Evolutionary conservation across 2,797 vertebrate species (phyloP).

Genomic region (Sphenopsis melanotis): DNA sequence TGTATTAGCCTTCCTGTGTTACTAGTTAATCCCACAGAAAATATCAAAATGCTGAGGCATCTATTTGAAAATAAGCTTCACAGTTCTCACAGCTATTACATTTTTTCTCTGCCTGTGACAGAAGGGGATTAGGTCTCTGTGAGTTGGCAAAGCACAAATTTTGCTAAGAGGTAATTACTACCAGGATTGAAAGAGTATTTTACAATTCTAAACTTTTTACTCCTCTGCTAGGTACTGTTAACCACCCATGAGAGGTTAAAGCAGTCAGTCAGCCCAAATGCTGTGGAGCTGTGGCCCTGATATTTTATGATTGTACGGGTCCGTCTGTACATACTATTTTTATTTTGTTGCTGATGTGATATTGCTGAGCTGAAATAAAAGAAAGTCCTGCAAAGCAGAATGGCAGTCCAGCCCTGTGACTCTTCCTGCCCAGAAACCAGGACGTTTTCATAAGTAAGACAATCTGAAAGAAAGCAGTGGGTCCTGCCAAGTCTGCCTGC

Average conservation of each 20-base stretch:
- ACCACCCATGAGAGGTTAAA: not conserved
- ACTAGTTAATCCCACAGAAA: constrained; percentile 53
- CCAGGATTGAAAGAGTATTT: not conserved
- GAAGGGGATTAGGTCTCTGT: constrained; percentile 1
- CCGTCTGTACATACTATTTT: not conserved
- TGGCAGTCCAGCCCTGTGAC: not conserved
- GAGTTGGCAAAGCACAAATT: not conserved
- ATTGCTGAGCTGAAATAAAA: not conserved
- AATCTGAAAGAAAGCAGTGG: not conserved
- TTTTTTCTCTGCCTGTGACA: not conserved
- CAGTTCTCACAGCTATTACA: constrained; percentile 8
- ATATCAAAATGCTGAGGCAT: constrained; percentile 53
- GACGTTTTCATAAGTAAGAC: not conserved
- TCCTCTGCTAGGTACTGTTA: not conserved
- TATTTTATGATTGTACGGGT: not conserved
- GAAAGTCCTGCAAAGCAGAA: not conserved
- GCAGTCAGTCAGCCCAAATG: not conserved
- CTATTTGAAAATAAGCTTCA: constrained; percentile 34
- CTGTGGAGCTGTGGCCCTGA: not conserved
- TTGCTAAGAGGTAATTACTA: not conserved
- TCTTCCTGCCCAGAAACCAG: not conserved
- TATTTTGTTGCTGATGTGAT: not conserved
- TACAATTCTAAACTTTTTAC: not conserved
- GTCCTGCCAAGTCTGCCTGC: not conserved
- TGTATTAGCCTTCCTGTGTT: constrained; percentile 33